Percentiles rank a stretch among this genome's conserved stretches.
Conservation (phyloP, 2,113 vertebrate species). For the Poeciliopsis occidentalis region DNA sequence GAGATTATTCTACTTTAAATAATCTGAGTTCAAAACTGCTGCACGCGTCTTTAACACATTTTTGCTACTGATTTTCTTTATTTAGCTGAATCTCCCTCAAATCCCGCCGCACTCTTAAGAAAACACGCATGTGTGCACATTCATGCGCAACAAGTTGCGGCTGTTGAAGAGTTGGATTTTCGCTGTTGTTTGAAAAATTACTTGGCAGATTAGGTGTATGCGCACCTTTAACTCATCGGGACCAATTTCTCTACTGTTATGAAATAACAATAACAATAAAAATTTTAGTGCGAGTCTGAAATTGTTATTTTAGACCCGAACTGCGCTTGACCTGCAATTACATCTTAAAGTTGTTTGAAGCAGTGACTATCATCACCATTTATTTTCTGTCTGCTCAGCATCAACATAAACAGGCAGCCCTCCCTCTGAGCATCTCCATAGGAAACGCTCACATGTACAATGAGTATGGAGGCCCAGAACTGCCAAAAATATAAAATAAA, state of each 20-base stretch:
- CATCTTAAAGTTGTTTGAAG: conserved; percentile 18
- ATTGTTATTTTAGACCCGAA: conserved; percentile 29
- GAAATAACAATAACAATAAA: background rate
- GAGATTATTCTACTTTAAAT: background rate
- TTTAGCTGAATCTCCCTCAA: background rate
- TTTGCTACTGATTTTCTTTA: conserved; percentile 28
- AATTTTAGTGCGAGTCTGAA: background rate
- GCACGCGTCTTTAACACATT: conserved; percentile 5
- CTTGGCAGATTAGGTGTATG: background rate
- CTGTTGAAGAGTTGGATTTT: no score
- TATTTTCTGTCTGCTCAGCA: conserved; percentile 48
- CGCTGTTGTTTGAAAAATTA: background rate
- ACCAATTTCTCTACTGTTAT: conserved; percentile 15
- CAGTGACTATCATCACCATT: conserved; percentile 53
- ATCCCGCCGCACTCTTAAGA: background rate
- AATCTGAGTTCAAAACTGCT: no score
- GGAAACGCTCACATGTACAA: background rate
- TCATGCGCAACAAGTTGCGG: background rate
- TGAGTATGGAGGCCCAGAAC: conserved; percentile 2
- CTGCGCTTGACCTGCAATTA: conserved; percentile 42
- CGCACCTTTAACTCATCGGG: background rate
- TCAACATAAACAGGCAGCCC: background rate
- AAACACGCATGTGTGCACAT: conserved; percentile 4
- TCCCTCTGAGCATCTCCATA: background rate
- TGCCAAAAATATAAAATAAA: background rate